Conservation (phyloP, 2,797 vertebrate species). For the Leucoraja ocellata region DNA sequence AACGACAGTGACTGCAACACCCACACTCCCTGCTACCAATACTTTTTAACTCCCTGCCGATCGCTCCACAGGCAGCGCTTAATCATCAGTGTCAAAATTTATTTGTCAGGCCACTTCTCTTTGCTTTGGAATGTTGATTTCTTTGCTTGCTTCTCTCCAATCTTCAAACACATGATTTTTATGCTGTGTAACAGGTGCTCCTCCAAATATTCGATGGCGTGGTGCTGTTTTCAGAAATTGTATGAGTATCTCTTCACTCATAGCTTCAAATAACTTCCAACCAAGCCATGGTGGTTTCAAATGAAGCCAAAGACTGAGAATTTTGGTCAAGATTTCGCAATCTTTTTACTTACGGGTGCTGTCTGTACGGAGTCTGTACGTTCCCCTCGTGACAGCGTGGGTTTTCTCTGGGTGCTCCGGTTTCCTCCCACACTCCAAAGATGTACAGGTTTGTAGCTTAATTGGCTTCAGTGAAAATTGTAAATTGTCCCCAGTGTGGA, state of each 20-base stretch:
- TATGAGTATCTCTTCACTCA: not conserved
- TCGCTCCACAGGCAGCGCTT: not conserved
- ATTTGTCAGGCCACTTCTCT: not conserved
- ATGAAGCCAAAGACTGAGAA: not conserved
- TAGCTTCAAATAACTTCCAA: not conserved
- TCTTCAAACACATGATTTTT: not conserved
- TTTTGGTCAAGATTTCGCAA: not conserved
- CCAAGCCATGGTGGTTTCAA: not conserved
- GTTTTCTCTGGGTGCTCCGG: no score
- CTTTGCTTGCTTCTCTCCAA: not conserved
- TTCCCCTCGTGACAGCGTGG: no score
- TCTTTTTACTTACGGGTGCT: not conserved
- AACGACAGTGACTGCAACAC: slow-evolving; percentile 10
- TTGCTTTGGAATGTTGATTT: not conserved
- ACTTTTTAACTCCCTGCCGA: not conserved
- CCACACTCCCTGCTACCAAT: not conserved
- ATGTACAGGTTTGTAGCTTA: no score
- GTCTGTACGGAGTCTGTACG: no score
- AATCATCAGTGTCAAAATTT: not conserved
- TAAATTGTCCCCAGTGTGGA: no score
- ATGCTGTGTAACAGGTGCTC: not conserved
- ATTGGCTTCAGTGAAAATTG: no score
- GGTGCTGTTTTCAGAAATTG: not conserved
- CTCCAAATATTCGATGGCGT: not conserved
- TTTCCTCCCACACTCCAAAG: no score